phyloP scores from a whole-genome alignment of 2,113 vertebrate species.

The Picathartes gymnocephalus region DNA sequence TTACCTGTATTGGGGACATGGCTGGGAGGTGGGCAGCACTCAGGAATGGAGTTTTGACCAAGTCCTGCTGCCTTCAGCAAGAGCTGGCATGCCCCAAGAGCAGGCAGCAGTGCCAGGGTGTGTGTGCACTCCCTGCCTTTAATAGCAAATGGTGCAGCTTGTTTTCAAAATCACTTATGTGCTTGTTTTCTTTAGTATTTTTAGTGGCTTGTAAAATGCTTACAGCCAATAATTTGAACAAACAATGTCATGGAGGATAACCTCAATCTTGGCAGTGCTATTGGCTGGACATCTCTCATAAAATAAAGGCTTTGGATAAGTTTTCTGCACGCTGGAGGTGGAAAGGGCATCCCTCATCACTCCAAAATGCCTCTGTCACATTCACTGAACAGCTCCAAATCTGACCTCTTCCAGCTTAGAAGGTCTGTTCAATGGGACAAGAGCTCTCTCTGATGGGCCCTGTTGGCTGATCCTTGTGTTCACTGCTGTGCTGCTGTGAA shows the following conservation, averaged over 20 bases:
- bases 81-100: not conserved
- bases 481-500: not conserved
- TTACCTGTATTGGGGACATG: not conserved
- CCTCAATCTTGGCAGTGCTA: not conserved
- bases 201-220: slow-evolving; percentile 5
- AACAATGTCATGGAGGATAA: not conserved
- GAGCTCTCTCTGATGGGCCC: not conserved
- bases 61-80: not conserved
- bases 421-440: not conserved
- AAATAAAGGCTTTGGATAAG: not conserved
- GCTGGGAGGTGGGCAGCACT: not conserved
- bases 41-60: not conserved
- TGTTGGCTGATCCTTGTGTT: not conserved
- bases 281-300: not conserved
- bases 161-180: not conserved
- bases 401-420: not conserved
- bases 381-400: not conserved
- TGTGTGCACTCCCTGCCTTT: not conserved
- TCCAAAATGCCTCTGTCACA: not conserved
- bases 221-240: not conserved
- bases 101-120: not conserved
- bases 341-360: not conserved
- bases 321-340: not conserved
- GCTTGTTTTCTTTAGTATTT: slow-evolving; percentile 30
- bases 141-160: not conserved